Conservation (phyloP, 30 jellyfish, hydroid and myxozoan genomes). For the Aurelia aurita region DNA sequence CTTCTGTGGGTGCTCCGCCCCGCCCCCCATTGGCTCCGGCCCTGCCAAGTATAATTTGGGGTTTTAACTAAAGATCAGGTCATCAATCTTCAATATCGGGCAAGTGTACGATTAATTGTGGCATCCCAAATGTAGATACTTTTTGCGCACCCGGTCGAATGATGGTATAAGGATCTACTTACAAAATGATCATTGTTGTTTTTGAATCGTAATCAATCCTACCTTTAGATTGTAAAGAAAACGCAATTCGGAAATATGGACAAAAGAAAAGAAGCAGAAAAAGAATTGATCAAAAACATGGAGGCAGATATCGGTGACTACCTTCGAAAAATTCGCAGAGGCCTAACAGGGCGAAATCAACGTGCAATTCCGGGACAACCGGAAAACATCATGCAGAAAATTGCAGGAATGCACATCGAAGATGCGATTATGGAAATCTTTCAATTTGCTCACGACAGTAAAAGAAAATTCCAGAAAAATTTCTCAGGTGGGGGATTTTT, state of each 20-base stretch:
- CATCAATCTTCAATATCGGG: too few relatives aligned
- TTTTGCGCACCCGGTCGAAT: too few relatives aligned
- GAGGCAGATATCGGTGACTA: constrained; percentile 33
- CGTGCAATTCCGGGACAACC: constrained; percentile 54
- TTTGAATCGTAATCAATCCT: too few relatives aligned
- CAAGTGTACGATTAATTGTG: too few relatives aligned
- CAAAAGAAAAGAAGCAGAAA: constrained; percentile 45
- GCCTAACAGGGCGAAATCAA: constrained; percentile 42
- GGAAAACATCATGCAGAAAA: constrained; percentile 25
- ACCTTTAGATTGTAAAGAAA: constrained; percentile 56
- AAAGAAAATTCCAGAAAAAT: not conserved
- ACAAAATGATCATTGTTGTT: too few relatives aligned
- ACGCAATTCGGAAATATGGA: constrained; percentile 71
- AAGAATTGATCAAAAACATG: constrained; percentile 26
- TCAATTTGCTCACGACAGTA: constrained; percentile 15
- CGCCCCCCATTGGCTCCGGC: too few relatives aligned
- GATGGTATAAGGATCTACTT: too few relatives aligned
- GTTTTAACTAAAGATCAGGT: too few relatives aligned
- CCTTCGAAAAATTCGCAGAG: constrained; percentile 31
- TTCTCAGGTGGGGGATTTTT: not conserved
- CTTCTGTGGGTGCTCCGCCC: too few relatives aligned
- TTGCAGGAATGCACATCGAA: constrained; percentile 70
- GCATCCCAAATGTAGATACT: too few relatives aligned
- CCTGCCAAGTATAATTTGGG: too few relatives aligned
- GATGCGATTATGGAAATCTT: constrained; percentile 49